phyloP scores from a whole-genome alignment of 2,888 invertebrate species.

The Uropetala carovei region DNA sequence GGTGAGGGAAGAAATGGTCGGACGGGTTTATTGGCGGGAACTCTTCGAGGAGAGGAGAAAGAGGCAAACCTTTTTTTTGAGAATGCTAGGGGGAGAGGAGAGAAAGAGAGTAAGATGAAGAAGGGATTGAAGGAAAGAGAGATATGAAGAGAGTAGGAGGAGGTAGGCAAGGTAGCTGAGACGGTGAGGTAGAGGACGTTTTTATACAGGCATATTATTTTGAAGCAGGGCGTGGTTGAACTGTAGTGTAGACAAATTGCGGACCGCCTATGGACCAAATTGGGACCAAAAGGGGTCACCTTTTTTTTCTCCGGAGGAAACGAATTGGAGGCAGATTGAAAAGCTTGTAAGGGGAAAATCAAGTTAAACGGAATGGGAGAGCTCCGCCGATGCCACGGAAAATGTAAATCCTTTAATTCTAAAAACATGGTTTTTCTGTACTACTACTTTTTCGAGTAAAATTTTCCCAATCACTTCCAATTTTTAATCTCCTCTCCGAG shows the following conservation, averaged over 20 bases:
- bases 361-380: neutral
- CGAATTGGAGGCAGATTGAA: neutral
- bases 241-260: slow-evolving; percentile 7
- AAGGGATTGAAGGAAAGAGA: neutral
- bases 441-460: neutral
- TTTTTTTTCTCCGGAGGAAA: neutral
- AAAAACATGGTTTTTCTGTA: neutral
- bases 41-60: neutral
- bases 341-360: neutral
- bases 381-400: neutral
- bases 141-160: neutral
- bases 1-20: too few species aligned
- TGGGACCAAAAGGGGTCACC: slow-evolving; percentile 4
- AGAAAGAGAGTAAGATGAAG: neutral
- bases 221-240: neutral
- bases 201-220: neutral
- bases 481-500: too few species aligned
- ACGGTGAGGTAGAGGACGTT: neutral
- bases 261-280: neutral
- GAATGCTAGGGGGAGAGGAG: neutral
- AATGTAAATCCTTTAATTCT: neutral
- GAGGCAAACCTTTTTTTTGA: neutral
- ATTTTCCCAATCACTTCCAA: neutral
- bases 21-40: neutral
- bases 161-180: neutral